Evolutionary conservation across 2,113 vertebrate genomes (phyloP).

Genomic region (Hyla sarda): DNA sequence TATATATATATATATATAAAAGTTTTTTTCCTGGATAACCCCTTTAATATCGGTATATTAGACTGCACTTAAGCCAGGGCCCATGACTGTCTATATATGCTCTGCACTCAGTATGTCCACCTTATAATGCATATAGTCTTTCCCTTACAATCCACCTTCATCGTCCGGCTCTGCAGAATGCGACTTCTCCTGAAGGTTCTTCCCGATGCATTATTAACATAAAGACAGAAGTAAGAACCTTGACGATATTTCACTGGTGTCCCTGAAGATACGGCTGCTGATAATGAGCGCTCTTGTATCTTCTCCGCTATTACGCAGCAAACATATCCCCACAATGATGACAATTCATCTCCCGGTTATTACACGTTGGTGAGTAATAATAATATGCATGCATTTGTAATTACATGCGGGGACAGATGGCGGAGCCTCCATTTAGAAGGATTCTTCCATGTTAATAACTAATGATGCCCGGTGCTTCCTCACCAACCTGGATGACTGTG

Average conservation of each 20-base stretch:
- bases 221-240: conserved; percentile 5
- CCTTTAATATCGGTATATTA: too few relatives aligned
- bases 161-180: not conserved
- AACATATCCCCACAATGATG: conserved; percentile 25
- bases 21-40: too few relatives aligned
- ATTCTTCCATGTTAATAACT: conserved; percentile 46
- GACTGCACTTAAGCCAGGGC: too few relatives aligned
- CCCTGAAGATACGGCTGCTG: conserved; percentile 12
- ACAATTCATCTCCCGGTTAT: conserved; percentile 44
- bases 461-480: conserved; percentile 38
- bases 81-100: too few relatives aligned
- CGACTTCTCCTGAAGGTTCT: too few relatives aligned
- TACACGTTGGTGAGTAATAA: conserved; percentile 44
- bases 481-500: not conserved
- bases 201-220: conserved; percentile 38
- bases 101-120: too few relatives aligned
- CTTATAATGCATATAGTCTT: too few relatives aligned
- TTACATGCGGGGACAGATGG: conserved; percentile 55
- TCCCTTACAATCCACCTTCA: not conserved
- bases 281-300: conserved; percentile 35
- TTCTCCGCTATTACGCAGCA: not conserved
- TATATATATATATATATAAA: too few relatives aligned
- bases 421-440: conserved; percentile 29
- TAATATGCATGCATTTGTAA: conserved; percentile 50
- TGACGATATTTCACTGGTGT: not conserved